Evolutionary conservation across 2,797 vertebrate genomes (phyloP), one percentile per base, ranked within the genome.

Genomic region (Chelon labrosus): DNA sequence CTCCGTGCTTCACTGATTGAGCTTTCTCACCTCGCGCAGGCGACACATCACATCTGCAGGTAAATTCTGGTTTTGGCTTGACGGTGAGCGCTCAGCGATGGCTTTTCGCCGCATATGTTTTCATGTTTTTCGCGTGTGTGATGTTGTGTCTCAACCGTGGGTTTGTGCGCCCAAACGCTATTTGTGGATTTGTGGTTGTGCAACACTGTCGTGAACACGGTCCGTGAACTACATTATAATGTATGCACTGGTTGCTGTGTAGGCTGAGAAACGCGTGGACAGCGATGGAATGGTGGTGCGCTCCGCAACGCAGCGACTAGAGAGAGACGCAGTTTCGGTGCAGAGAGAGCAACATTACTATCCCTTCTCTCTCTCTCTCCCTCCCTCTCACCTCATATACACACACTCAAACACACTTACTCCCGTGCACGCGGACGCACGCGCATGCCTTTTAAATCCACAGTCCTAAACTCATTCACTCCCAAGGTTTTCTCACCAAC

Each of bases 281-380:
- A 81, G 85, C 84, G 82, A 31, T 63, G 89, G 89, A 88, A 91
- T 91, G 91, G 75, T 88, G 88, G 83, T 81, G 88, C 78, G 89
- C 91, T 87, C 84, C 76, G 90, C 91, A 77, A 70, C 88, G 86
- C 90, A 82, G 84, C 85, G 85, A 80, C 42, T 70, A 69, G 72
- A 69, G 72, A 83, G 87, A 92, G 88, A 91, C 90, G 91, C 92
- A 93, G 89, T 92, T 92, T 89, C 87, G 85, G 80, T 91, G 93
- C 91, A 89, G 90, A 90, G 86, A 90, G 84, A 85, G 78, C 77
- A 90, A 84, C 85, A 85, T 84, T 87, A 84, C 76, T 83, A 75
- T 76, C 63, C 70, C 35, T 20, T 35, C 35, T 50, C 41, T 25
- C 47, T 47, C n/a, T 51, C 65, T 41, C 52, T 72, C 57, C 64